Evolutionary conservation across 2,797 vertebrate species (phyloP), one percentile per base, ranked within the genome.

Genomic region (Pangasius krempfi): DNA sequence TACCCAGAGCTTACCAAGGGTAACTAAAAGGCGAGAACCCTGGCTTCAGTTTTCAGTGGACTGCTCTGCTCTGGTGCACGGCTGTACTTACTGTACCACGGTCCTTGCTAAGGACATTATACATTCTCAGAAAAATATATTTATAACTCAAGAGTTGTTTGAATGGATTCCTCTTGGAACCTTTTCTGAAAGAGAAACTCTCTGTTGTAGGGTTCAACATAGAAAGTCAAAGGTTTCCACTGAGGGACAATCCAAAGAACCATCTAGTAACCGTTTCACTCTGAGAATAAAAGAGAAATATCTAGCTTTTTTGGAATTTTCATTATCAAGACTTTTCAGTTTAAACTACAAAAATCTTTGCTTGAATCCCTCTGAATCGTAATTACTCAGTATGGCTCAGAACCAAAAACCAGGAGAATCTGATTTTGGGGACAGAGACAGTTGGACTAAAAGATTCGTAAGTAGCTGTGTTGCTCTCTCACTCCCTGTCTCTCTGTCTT

Each of bases 391-490:
- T 64, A 64, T 44, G 58, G 33, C 80, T 83, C 14, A 83, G 25
- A 47, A 47, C 80, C 80, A 64, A 44, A 82, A 81, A 81, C 54
- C 30, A 40, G 30, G 25, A 62, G 13, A 62, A 44, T 44, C 20
- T 16, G 40, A 40, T 40, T 40, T 40, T 40, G 40, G 40, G 40
- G 40, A 12, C 30, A 62, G 79, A 27, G 58, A 83, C 80, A n/a
- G 58, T 16, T 83, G 22, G 22, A 83, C 58, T 83, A 83, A 64
- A 47, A 83, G 54, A 81, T 40, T 81, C 33, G 12, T 37, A 81
- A 40, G 56, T 27, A 81, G 56, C 56, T 56, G 6, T 79, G n/a
- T 30, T 47, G 9, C 73, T 16, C 40, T 18, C 68, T 84, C 52
- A 60, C n/a, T 50, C 70, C 9, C 20, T 54, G 13, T 40, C 60